Evolutionary conservation across 53 echinoderm and acorn worm genomes (phyloP), one percentile per base, ranked within the genome.

Genomic region (Arbacia lixula): DNA sequence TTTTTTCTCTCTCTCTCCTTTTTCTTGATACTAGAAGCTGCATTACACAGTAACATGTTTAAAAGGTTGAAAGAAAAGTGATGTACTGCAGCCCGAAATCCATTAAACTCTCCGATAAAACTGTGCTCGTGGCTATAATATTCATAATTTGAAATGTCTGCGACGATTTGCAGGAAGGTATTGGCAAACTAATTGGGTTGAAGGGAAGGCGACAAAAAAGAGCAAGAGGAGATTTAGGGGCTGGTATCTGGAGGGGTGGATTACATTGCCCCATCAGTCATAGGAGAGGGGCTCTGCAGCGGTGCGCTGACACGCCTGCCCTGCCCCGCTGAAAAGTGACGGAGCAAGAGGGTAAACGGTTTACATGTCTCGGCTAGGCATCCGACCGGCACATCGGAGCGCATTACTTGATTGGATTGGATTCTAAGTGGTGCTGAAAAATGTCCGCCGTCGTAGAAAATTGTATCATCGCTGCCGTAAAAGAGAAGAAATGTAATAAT

Each of bases 361-460:
- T 79, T 60, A 79, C 79, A 79, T 79, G 79, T 41, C 79, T 79
- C 60, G 60, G 41, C 38, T 16, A 60, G 19, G 39, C 60, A 60
- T 16, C 61, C 60, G 30, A 60, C 79, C 79, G 61, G 38, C 61
- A 60, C 61, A 60, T 60, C 79, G 49, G 53, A 39, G 64, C 75
- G 50, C 86, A 86, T 86, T 76, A 86, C 76, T 65, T 86, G 86
- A 86, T 86, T 86, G 76, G 76, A 76, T 85, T 75, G 62, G 76
- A 86, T 49, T 58, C 49, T 72, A 61, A 76, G 76, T 76, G 75
- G 72, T 55, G 72, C 60, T 85, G 85, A 85, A 75, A 86, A 63
- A 74, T 76, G 76, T 60, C 79, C 79, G 42, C 79, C 79, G 79
- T 60, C 60, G 79, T 60, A 60, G 79, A 79, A 79, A 79, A 79